These are phyloP conservation scores for Euproctis similis DNA, from an alignment of 2,888 invertebrate genomes.

Conservation along the genomic window DNA sequence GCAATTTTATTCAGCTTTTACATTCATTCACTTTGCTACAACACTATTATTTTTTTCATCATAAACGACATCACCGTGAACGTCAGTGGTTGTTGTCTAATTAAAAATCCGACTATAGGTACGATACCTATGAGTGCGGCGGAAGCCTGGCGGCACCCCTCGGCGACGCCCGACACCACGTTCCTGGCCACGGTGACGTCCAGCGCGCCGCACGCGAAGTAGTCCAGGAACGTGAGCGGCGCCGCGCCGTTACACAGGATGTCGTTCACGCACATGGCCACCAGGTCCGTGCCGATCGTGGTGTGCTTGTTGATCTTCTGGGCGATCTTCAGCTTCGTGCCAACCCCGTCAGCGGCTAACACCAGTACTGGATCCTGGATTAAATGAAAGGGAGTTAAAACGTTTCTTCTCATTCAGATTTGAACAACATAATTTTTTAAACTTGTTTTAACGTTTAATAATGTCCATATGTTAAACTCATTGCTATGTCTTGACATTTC, in stretches of 20 bases:
- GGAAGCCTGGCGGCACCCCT: slow-evolving; percentile 88
- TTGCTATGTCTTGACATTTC: too few relatives aligned
- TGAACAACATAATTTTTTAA: too few relatives aligned
- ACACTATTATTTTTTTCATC: too few relatives aligned
- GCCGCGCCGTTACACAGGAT: slow-evolving; percentile 96
- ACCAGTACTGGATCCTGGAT: slow-evolving; percentile 88
- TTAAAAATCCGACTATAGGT: too few relatives aligned
- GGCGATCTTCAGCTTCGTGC: slow-evolving; percentile 96
- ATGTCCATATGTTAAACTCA: too few relatives aligned
- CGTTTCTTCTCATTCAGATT: too few relatives aligned
- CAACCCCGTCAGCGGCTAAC: slow-evolving; percentile 98
- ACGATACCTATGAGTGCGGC: slow-evolving; percentile 92
- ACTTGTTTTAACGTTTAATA: too few relatives aligned
- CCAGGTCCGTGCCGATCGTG: slow-evolving; percentile 94
- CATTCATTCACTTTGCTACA: too few relatives aligned
- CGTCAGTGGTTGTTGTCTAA: too few relatives aligned
- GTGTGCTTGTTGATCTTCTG: slow-evolving; percentile 84
- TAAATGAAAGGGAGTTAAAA: too few relatives aligned
- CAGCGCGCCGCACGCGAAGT: slow-evolving; percentile 92
- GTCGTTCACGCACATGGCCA: slow-evolving; percentile 99
- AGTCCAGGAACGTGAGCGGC: slow-evolving; percentile 97
- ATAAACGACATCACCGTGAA: too few relatives aligned
- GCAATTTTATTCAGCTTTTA: too few relatives aligned
- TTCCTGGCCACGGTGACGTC: slow-evolving; percentile 80
- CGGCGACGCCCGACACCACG: slow-evolving; percentile 87